A percentile compares a stretch with the other conserved stretches of the same genome.
Conservation (phyloP, 1,140 invertebrate species). For the Galleria mellonella region DNA sequence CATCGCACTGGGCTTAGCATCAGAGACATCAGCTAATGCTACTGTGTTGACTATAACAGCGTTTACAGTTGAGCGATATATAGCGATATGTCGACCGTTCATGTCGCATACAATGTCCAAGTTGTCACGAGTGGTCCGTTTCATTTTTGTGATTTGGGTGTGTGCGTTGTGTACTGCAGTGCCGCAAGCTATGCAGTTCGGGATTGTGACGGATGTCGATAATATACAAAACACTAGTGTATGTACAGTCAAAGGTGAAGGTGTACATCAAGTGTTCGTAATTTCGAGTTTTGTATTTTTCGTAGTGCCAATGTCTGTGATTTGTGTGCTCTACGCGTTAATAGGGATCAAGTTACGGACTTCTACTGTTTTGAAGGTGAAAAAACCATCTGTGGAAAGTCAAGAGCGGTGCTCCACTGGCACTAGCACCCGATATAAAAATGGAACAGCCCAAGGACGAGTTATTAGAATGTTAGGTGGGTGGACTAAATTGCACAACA, state of each 20-base stretch:
- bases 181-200: conserved; percentile 86
- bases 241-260: conserved; percentile 74
- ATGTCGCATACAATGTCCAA: conserved; percentile 90
- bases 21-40: conserved; percentile 91
- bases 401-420: conserved; percentile 43
- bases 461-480: conserved; percentile 81
- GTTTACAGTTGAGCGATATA: conserved; percentile 96
- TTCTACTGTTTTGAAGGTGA: conserved; percentile 61
- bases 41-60: conserved; percentile 95
- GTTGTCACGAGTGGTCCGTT: conserved; percentile 81
- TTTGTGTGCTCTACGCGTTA: conserved; percentile 81
- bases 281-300: conserved; percentile 86
- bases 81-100: conserved; percentile 95
- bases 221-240: conserved; percentile 67
- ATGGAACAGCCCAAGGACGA: conserved; percentile 74
- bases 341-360: conserved; percentile 80
- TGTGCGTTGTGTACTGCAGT: conserved; percentile 84
- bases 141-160: conserved; percentile 83
- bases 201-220: conserved; percentile 75
- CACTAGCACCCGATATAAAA: conserved; percentile 58
- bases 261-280: conserved; percentile 79
- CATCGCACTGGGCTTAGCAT: conserved; percentile 82
- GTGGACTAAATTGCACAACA: too few species aligned
- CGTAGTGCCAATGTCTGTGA: conserved; percentile 84
- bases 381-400: conserved; percentile 50